phyloP scores from a whole-genome alignment of 2,888 invertebrate species.

The Metopia argyrocephala region DNA sequence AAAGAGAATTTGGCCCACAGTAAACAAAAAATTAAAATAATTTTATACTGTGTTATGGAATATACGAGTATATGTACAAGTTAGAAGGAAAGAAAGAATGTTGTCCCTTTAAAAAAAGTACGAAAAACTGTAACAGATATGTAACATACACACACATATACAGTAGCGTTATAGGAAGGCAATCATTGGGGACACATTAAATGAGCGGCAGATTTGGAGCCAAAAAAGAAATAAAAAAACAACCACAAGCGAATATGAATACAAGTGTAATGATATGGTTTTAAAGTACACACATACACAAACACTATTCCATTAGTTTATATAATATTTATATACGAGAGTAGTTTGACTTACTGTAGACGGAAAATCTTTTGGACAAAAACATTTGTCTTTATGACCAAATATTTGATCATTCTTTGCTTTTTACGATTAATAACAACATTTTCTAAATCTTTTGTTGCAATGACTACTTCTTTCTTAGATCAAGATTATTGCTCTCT shows the following conservation, averaged over 20 bases:
- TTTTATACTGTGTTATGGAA: not conserved
- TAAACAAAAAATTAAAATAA: not conserved
- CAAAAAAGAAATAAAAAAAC: constrained; percentile 31
- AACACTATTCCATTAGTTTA: not conserved
- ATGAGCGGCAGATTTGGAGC: constrained; percentile 65
- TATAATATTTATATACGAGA: not conserved
- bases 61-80: too few species aligned
- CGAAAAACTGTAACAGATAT: constrained; percentile 46
- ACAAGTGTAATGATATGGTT: constrained; percentile 55
- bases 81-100: constrained; percentile 18
- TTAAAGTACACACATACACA: constrained; percentile 13
- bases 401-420: too few species aligned
- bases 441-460: too few species aligned
- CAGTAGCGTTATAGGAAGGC: constrained; percentile 54
- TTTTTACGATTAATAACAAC: too few species aligned
- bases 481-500: too few species aligned
- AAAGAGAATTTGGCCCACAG: constrained; percentile 1
- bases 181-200: constrained; percentile 76
- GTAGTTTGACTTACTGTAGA: too few species aligned
- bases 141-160: not conserved
- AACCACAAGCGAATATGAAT: constrained; percentile 56
- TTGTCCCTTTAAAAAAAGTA: constrained; percentile 35
- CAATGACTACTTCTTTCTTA: too few species aligned
- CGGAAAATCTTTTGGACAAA: too few species aligned
- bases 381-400: too few species aligned